Evolutionary conservation across 2,113 vertebrate genomes (phyloP).

Genomic region (Paedocypris sp.): DNA sequence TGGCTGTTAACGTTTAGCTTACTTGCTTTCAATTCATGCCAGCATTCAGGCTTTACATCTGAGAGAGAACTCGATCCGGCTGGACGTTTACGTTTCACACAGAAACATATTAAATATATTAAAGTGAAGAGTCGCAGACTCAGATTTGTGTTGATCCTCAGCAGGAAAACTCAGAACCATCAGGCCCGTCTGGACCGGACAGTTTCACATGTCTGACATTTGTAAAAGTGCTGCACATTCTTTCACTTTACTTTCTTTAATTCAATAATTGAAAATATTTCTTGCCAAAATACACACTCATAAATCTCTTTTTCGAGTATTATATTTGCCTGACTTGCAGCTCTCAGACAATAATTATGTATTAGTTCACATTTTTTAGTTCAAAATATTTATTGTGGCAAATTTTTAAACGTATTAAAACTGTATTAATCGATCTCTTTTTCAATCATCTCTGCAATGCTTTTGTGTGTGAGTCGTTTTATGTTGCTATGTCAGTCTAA

Average conservation of each 20-base stretch:
- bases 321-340: neutral
- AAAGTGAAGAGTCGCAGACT: neutral
- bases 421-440: too few species aligned
- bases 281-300: slow-evolving; percentile 10
- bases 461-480: too few species aligned
- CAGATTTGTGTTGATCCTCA: neutral
- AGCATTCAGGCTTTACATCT: too few species aligned
- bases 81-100: neutral
- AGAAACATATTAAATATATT: neutral
- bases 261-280: neutral
- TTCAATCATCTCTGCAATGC: too few species aligned
- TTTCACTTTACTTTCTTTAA: neutral
- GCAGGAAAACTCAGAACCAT: neutral
- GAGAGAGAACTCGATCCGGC: too few species aligned
- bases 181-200: neutral
- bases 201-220: neutral
- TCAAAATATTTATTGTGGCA: too few species aligned
- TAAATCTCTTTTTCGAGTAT: neutral
- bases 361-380: too few species aligned
- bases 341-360: neutral
- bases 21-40: neutral
- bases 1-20: neutral
- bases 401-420: too few species aligned
- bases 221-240: neutral
- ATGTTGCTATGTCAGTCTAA: too few species aligned